phyloP scores from a whole-genome alignment of 2,888 invertebrate species.

The Torymus auratus region DNA sequence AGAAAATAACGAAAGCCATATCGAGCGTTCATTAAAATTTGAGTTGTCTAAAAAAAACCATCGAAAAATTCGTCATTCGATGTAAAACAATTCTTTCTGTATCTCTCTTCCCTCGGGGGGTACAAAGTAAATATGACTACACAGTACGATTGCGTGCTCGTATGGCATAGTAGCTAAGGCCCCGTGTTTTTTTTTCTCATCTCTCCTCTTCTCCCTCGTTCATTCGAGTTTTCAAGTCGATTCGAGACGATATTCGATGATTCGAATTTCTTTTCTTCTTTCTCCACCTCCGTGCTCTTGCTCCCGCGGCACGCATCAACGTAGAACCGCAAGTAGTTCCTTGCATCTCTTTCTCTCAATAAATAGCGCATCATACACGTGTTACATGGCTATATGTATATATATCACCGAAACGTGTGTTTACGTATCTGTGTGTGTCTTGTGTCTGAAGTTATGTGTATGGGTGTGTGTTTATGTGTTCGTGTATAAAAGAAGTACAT shows the following conservation, averaged over 20 bases:
- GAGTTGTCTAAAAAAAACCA: too few species aligned
- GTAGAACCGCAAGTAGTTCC: not conserved
- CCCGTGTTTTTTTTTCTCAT: conserved; percentile 12
- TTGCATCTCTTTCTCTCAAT: not conserved
- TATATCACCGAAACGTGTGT: conserved; percentile 13
- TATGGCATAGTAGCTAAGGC: conserved; percentile 50
- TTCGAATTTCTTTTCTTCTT: not conserved
- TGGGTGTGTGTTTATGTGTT: not conserved
- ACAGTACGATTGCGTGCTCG: conserved; percentile 12
- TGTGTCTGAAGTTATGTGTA: not conserved
- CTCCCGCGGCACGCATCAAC: not conserved
- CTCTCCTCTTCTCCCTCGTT: conserved; percentile 3
- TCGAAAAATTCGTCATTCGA: too few species aligned
- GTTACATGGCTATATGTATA: not conserved
- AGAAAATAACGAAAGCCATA: too few species aligned
- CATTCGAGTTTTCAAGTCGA: conserved; percentile 26
- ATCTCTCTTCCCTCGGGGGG: not conserved
- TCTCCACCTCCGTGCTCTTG: not conserved
- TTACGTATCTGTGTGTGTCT: not conserved
- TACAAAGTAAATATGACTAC: conserved; percentile 18
- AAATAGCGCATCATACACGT: conserved; percentile 4
- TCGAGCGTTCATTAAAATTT: too few species aligned
- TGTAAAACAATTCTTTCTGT: not conserved
- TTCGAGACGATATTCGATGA: conserved; percentile 9
- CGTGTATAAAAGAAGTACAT: conserved; percentile 25